phyloP scores from a whole-genome alignment of 2,113 vertebrate species.

The Platichthys flesus region DNA sequence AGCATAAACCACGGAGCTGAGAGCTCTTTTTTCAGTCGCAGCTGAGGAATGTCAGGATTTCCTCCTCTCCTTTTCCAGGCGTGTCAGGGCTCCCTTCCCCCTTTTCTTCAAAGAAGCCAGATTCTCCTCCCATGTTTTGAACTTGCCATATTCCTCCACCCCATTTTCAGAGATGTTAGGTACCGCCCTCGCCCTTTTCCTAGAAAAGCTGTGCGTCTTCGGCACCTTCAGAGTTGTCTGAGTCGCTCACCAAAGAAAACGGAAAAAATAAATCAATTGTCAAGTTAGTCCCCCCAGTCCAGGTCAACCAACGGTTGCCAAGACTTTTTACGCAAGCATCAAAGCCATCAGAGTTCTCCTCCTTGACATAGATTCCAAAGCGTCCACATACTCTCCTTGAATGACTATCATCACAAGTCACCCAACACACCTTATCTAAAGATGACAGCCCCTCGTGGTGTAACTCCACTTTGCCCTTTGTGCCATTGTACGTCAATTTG shows the following conservation, averaged over 20 bases:
- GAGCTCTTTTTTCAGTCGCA: constrained; percentile 43
- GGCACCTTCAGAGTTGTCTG: constrained; percentile 34
- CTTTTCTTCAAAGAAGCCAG: constrained; percentile 65
- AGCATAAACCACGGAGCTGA: constrained; percentile 60
- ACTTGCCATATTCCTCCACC: constrained; percentile 58
- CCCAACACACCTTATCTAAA: constrained; percentile 46
- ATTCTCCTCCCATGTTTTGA: constrained; percentile 62
- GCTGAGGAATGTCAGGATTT: constrained; percentile 65
- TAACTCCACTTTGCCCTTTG: constrained; percentile 27
- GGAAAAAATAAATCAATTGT: constrained; percentile 24
- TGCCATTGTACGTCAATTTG: constrained; percentile 23
- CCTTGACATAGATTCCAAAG: constrained; percentile 47
- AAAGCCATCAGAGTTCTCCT: constrained; percentile 41
- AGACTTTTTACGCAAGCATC: constrained; percentile 42
- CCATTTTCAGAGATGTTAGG: constrained; percentile 58
- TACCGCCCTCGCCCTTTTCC: constrained; percentile 35
- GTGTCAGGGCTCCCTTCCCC: constrained; percentile 57
- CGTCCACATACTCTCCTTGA: constrained; percentile 22
- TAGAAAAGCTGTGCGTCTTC: constrained; percentile 23
- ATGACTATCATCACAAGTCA: constrained; percentile 51
- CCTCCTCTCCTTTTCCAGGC: constrained; percentile 56
- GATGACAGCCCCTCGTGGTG: constrained; percentile 33
- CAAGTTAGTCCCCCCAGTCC: constrained; percentile 15
- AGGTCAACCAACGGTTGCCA: constrained; percentile 42
- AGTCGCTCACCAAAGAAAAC: constrained; percentile 13